Conservation (phyloP, 2,113 vertebrate genomes). For the Tylochromis polylepis region DNA sequence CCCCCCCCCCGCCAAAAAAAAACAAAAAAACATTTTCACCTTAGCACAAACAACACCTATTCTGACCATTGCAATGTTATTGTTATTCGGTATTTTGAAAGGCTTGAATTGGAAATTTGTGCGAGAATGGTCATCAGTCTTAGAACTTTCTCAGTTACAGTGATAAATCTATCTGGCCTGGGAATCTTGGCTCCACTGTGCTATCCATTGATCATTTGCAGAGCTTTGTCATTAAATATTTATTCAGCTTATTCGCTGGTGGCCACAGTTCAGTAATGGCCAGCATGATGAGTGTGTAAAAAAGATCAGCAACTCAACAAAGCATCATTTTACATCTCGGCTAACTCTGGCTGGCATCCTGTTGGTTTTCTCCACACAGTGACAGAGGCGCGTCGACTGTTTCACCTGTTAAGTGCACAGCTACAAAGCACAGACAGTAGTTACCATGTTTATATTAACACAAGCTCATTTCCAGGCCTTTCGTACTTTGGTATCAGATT, state of each 20-base stretch:
- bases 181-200: conserved; percentile 16
- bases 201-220: conserved; percentile 54
- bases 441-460: not conserved
- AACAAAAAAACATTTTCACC: not conserved
- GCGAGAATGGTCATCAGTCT: conserved; percentile 17
- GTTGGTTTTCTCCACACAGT: not conserved
- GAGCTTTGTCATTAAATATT: conserved; percentile 61
- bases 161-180: conserved; percentile 37
- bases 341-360: not conserved
- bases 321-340: not conserved
- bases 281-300: conserved; percentile 9
- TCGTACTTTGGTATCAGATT: not conserved
- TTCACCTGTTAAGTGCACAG: not conserved
- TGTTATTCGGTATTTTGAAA: conserved; percentile 21
- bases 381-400: not conserved
- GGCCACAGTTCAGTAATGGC: conserved; percentile 36
- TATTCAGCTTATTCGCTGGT: conserved; percentile 41
- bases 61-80: not conserved
- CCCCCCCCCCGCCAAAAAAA: accelerated
- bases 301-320: conserved; percentile 27
- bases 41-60: not conserved
- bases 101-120: conserved; percentile 9
- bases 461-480: not conserved
- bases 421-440: not conserved
- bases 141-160: conserved; percentile 8